Evolutionary conservation across 2,888 invertebrate species (phyloP), one percentile per base, ranked within the genome.

Genomic region (Eilema sororculum): DNA sequence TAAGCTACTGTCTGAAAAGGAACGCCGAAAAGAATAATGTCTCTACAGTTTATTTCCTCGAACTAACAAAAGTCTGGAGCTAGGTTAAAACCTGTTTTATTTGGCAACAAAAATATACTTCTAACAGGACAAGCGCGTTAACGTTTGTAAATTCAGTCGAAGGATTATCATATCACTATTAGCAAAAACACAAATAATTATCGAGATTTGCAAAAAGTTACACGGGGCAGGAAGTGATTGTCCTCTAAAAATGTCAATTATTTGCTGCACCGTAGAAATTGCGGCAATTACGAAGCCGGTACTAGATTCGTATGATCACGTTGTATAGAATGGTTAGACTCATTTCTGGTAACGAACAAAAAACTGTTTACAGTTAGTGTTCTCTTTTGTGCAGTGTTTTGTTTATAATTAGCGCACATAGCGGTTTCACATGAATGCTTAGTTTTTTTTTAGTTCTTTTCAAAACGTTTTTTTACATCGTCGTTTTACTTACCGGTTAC

Each of bases 341-440:
- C 64, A 65, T 65, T 33, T 65, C 65, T 52, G 52, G 41, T 28
- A 64, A 61, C 57, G 24, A 56, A 68, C 46, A 62, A 62, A 46
- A 68, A 68, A 3, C 4, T 57, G 63, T 63, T 57, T 68, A 63
- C 56, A 69, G 62, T 69, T 74, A 82, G 71, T 64, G 82, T 79
- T 74, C 62, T 79, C 80, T 62, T 79, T 79, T 82, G 82, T 82
- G 67, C 73, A 65, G 20, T 76, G 68, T 70, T 77, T 79, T 74
- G 65, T 74, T 74, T 70, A 67, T 73, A 79, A 79, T 79, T 73
- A 77, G 72, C 82, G 72, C 72, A 33, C 65, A 70, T 64, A 66
- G 72, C 37, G 60, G 77, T 71, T 79, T 77, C 79, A 78, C 80
- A 74, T 78, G 80, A 78, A 67, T 77, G 74, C 82, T 68, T 65